These are phyloP conservation scores for Talpa occidentalis DNA, from an alignment of 2,113 vertebrate genomes.

Conservation along the genomic window DNA sequence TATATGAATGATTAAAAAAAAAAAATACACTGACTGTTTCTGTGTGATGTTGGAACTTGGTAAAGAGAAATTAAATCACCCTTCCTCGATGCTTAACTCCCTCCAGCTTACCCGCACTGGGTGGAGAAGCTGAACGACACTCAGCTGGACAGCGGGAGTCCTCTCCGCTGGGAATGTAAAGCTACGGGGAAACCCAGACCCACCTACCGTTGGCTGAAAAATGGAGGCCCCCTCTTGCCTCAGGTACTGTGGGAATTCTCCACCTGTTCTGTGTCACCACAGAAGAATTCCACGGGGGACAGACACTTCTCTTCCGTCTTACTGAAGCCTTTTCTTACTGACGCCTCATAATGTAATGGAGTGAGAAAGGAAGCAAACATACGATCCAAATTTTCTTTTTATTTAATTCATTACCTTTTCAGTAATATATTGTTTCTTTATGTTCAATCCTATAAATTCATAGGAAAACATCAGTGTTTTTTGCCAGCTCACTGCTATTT, in stretches of 20 bases:
- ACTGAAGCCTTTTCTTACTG: background rate
- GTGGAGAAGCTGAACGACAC: slow-evolving; percentile 96
- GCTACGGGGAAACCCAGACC: slow-evolving; percentile 94
- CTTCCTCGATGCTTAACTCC: slow-evolving; percentile 43
- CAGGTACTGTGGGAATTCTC: slow-evolving; percentile 87
- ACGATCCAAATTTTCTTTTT: background rate
- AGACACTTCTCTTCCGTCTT: background rate
- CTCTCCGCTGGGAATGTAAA: slow-evolving; percentile 95
- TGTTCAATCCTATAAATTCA: background rate
- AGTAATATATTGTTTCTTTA: background rate
- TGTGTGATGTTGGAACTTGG: background rate
- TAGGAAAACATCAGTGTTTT: background rate
- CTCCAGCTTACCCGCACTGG: slow-evolving; percentile 95
- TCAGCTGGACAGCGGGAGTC: slow-evolving; percentile 95
- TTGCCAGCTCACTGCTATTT: background rate
- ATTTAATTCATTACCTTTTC: background rate
- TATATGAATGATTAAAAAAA: background rate
- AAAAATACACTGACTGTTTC: background rate
- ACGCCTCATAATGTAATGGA: background rate
- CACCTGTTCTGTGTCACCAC: background rate
- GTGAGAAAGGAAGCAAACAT: background rate
- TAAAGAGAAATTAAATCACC: background rate
- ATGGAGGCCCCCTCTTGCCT: slow-evolving; percentile 89
- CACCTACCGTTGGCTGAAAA: slow-evolving; percentile 95
- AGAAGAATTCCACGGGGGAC: background rate